phyloP scores from a whole-genome alignment of 2,888 invertebrate genomes.

The Hyalella azteca region DNA sequence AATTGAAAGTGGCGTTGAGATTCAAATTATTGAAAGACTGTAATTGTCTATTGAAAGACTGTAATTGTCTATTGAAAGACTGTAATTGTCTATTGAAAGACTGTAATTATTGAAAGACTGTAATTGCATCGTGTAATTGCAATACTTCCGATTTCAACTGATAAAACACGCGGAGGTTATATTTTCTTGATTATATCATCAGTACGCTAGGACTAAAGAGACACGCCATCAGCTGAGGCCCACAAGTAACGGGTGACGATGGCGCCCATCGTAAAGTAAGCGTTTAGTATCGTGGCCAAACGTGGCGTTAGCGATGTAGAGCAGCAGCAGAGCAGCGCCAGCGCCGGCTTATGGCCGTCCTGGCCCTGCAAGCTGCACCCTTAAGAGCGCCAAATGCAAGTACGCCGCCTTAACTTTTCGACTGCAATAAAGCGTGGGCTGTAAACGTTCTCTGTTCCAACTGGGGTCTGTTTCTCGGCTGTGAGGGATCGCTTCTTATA shows the following conservation, averaged over 20 bases:
- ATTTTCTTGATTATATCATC: too few relatives aligned
- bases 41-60: too few relatives aligned
- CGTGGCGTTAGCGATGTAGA: constrained; percentile 12
- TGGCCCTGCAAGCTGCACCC: neutral
- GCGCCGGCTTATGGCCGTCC: neutral
- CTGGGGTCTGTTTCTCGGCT: neutral
- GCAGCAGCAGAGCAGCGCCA: neutral
- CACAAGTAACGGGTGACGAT: neutral
- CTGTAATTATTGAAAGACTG: too few relatives aligned
- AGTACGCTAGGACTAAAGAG: too few relatives aligned
- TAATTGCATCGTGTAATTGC: too few relatives aligned
- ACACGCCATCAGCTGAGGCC: too few relatives aligned
- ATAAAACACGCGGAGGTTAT: too few relatives aligned
- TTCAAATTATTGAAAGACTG: too few relatives aligned
- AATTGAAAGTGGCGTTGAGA: too few relatives aligned
- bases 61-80: too few relatives aligned
- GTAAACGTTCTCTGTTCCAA: neutral
- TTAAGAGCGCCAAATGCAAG: neutral
- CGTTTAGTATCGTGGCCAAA: constrained; percentile 21
- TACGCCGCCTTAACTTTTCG: neutral
- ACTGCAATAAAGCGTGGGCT: neutral
- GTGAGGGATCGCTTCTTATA: neutral
- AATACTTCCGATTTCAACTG: too few relatives aligned
- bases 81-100: too few relatives aligned
- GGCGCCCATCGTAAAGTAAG: neutral